A percentile compares a stretch with the other conserved stretches of the same genome.
These are phyloP conservation scores for Drosophila tripunctata DNA, from an alignment of 2,888 invertebrate genomes.

Conservation along the genomic window DNA sequence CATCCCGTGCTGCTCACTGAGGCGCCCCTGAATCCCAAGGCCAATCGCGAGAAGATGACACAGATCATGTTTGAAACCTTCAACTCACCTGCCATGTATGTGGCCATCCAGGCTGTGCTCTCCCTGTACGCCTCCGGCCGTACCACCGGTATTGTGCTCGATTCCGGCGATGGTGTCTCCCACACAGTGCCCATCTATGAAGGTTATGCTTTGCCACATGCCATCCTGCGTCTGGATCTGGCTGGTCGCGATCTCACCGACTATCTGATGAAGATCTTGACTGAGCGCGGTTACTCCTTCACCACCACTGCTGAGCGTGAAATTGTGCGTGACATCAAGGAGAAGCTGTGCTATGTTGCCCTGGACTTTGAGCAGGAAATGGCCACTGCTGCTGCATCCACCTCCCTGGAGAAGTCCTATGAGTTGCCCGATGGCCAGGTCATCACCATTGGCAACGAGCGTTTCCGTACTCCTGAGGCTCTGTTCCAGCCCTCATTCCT, in stretches of 20 bases:
- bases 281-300: conserved; percentile 95
- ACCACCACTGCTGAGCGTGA: conserved; percentile 96
- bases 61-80: conserved; percentile 97
- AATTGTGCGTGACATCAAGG: conserved; percentile 98
- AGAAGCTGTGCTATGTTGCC: conserved; percentile 96
- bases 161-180: conserved; percentile 98
- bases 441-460: conserved; percentile 96
- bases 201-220: conserved; percentile 96
- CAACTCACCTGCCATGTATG: conserved; percentile 97
- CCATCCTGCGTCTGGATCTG: conserved; percentile 96
- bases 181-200: conserved; percentile 98
- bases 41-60: conserved; percentile 96
- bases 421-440: conserved; percentile 97
- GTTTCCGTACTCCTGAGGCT: conserved; percentile 97
- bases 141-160: conserved; percentile 98
- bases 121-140: conserved; percentile 97
- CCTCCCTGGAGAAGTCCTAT: conserved; percentile 97
- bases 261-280: conserved; percentile 97
- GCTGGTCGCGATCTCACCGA: conserved; percentile 97
- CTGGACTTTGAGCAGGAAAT: conserved; percentile 97
- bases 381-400: conserved; percentile 96
- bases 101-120: conserved; percentile 96
- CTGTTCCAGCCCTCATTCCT: conserved; percentile 97
- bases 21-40: conserved; percentile 94
- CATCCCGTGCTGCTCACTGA: conserved; percentile 95